A percentile compares a stretch with the other conserved stretches of the same genome.
Conservation (phyloP, 1,140 invertebrate genomes). For the Penaeus chinensis region DNA sequence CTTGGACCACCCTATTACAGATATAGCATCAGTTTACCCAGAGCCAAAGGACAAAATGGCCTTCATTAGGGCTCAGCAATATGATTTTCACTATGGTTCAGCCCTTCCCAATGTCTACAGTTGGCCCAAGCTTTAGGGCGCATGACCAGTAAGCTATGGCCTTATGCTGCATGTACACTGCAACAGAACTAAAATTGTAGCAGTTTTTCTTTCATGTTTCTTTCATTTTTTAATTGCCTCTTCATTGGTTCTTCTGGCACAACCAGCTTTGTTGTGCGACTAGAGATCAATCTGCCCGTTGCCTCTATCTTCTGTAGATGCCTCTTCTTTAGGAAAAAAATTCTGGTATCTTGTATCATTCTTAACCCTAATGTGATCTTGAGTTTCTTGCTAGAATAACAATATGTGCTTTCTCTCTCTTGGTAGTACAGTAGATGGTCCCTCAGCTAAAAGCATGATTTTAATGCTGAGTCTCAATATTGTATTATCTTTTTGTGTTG, state of each 20-base stretch:
- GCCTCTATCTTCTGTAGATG: too few relatives aligned
- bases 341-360: too few relatives aligned
- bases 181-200: background rate
- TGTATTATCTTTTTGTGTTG: background rate
- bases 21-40: slow-evolving; percentile 85
- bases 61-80: slow-evolving; percentile 81
- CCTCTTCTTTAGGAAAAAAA: too few relatives aligned
- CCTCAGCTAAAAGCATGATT: too few relatives aligned
- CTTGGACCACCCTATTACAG: slow-evolving; percentile 68
- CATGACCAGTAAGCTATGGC: slow-evolving; percentile 42
- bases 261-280: background rate
- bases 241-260: background rate
- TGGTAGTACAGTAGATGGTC: too few relatives aligned
- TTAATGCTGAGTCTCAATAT: too few relatives aligned
- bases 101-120: slow-evolving; percentile 81
- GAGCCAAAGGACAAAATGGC: slow-evolving; percentile 81
- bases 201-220: too few relatives aligned
- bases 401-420: too few relatives aligned
- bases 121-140: slow-evolving; percentile 73
- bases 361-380: too few relatives aligned
- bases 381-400: too few relatives aligned
- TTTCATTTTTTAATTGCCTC: background rate
- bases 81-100: slow-evolving; percentile 82
- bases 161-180: background rate
- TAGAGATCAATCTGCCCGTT: too few relatives aligned